Percentiles rank a stretch among this genome's conserved stretches.
Evolutionary conservation across 2,888 invertebrate species (phyloP).

Genomic region (Mimachlamys varia): DNA sequence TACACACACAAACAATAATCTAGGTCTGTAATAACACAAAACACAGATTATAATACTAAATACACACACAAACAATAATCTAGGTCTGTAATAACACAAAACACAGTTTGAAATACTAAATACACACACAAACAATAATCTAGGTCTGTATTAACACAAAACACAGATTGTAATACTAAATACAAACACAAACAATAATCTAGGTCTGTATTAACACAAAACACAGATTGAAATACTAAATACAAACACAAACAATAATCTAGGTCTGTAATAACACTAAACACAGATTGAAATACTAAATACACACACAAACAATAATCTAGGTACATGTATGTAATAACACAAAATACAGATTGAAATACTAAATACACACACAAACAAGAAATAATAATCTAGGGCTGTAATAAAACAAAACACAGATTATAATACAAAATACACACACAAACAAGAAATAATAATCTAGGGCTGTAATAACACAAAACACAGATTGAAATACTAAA

Average conservation of each 20-base stretch:
- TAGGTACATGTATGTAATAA: background rate
- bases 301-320: no score
- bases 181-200: no score
- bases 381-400: background rate
- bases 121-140: no score
- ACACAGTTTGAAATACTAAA: constrained; percentile 61
- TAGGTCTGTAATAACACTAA: background rate
- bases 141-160: background rate
- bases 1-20: no score
- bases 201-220: background rate
- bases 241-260: no score
- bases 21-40: background rate
- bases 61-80: no score
- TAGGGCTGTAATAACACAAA: background rate
- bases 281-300: constrained; percentile 61
- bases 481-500: constrained; percentile 61
- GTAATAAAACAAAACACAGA: constrained; percentile 52
- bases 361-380: no score
- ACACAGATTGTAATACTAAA: constrained; percentile 60
- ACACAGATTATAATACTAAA: constrained; percentile 60
- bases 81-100: background rate
- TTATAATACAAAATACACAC: no score
- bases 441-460: no score
- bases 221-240: constrained; percentile 61
- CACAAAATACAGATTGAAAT: constrained; percentile 54